phyloP scores from a whole-genome alignment of 2,113 vertebrate genomes.

The Columba livia region DNA sequence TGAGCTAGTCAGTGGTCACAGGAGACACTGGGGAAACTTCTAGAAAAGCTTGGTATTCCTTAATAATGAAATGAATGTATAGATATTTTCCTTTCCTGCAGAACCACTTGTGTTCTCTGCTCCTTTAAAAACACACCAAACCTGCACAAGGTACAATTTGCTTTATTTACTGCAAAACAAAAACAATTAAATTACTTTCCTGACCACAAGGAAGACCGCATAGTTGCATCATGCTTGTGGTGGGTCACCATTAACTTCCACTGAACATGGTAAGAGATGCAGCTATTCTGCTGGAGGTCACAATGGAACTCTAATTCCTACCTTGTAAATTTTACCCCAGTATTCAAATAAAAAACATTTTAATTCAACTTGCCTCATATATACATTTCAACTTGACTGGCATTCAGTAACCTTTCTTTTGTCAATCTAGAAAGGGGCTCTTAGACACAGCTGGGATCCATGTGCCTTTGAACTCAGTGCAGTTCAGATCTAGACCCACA shows the following conservation, averaged over 20 bases:
- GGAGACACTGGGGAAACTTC: not conserved
- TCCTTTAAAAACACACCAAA: not conserved
- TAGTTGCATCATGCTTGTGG: not conserved
- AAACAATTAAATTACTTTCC: not conserved
- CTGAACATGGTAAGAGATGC: not conserved
- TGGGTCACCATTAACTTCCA: not conserved
- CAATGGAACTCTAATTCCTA: not conserved
- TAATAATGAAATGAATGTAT: not conserved
- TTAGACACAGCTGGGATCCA: not conserved
- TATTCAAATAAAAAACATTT: not conserved
- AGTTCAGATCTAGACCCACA: not conserved
- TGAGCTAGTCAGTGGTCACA: not conserved
- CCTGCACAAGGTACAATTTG: too few relatives aligned
- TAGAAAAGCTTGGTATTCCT: not conserved
- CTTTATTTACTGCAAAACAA: not conserved
- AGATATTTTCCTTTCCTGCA: not conserved
- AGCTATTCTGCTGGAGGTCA: not conserved
- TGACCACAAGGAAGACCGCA: not conserved
- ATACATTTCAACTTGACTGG: not conserved
- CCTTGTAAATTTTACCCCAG: not conserved
- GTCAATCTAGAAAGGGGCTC: not conserved
- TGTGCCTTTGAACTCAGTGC: not conserved
- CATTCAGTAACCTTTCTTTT: not conserved
- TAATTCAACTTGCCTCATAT: not conserved
- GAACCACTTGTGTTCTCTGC: not conserved